Base-by-base conservation (phyloP, 1,140 invertebrate genomes). In the Habropoda laboriosa region DNA sequence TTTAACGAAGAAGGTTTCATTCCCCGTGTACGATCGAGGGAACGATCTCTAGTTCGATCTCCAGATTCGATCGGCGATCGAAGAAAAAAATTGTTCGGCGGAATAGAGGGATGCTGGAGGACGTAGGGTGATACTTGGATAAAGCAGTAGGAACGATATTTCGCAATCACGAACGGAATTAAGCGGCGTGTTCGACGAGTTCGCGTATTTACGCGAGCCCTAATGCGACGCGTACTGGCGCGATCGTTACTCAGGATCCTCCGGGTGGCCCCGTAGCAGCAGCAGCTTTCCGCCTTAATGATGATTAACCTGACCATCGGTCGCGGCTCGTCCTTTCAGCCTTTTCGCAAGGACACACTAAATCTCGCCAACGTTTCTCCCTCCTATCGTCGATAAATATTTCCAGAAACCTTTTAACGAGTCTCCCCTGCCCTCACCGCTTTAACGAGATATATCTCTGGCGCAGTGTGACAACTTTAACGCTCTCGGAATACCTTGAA, bases 301-400 rank as follows among this genome's bases (percentile, higher is more conserved):
- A 86, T 86, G 85, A 86, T 87, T 86, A 83, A 87, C 85, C 81
- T 82, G 72, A 27, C 80, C 83, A 82, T 82, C 85, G 83, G 75
- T 73, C 74, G 83, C 64, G 70, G 67, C 53, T 81, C 72, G 55
- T 47, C 63, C 58, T 67, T 42, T 49, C 75, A 74, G 32, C 66
- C 71, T 70, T n/a, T 72, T 68, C 58, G 72, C 83, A 74, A 70
- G 76, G 80, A 82, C 80, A 82, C 83, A 40, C 57, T 73, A 57
- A 80, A 77, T 57, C 45, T 55, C 70, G 47, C 32, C 18, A n/a
- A 67, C 77, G 58, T 47, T 38, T 45, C 51, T n/a, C 57, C 40
- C 24, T 64, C 21, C 21, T 51, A 7, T 12, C 45, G 51, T 7
- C 64, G 68, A 78, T 77, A 80, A 77, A 80, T 66, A 85, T 60